Percentiles rank a stretch among this genome's conserved stretches.
Conservation (phyloP, 2,888 invertebrate genomes). For the Tuta absoluta region DNA sequence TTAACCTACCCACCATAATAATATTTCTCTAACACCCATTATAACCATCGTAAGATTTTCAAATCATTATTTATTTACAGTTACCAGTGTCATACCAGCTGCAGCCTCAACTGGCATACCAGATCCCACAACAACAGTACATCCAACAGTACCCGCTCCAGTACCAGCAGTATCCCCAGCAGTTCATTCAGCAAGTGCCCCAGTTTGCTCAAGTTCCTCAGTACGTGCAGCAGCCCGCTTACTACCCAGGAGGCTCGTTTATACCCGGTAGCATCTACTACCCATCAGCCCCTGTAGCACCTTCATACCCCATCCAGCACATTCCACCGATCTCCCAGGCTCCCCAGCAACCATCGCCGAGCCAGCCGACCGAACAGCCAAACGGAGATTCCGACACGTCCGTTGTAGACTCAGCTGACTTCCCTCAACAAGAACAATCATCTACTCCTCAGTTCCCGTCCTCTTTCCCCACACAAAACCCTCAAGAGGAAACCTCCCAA, state of each 20-base stretch:
- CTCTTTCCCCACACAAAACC: constrained; percentile 28
- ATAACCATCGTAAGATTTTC: no score
- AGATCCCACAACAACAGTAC: constrained; percentile 47
- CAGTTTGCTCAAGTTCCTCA: constrained; percentile 26
- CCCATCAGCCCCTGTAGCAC: constrained; percentile 45
- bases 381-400: constrained; percentile 63
- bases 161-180: constrained; percentile 1
- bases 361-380: constrained; percentile 36
- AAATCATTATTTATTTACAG: constrained; percentile 46
- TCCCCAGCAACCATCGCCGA: constrained; percentile 31
- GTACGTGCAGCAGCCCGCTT: constrained; percentile 48
- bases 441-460: constrained; percentile 43
- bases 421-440: constrained; percentile 41
- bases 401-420: constrained; percentile 69
- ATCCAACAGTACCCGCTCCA: background rate
- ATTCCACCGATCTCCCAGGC: constrained; percentile 37
- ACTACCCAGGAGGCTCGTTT: constrained; percentile 55
- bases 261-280: constrained; percentile 51
- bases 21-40: no score
- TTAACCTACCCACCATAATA: no score
- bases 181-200: constrained; percentile 33
- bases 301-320: constrained; percentile 42
- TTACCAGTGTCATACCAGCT: constrained; percentile 54
- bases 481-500: constrained; percentile 27
- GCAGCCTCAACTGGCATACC: constrained; percentile 58